Evolutionary conservation across 2,888 invertebrate genomes (phyloP).

Genomic region (Oxytorus armatus): DNA sequence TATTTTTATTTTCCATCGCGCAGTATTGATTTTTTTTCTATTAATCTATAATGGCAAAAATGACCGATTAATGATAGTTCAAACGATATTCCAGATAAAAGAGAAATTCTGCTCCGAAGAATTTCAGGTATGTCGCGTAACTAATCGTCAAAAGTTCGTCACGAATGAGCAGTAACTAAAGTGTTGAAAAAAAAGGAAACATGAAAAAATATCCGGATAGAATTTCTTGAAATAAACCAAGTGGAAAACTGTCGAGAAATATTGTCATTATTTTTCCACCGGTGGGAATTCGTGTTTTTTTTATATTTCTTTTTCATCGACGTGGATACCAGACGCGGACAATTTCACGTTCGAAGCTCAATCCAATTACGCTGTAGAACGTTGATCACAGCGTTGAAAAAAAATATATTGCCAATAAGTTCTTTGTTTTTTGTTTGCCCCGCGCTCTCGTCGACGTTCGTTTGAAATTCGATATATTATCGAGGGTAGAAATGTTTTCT

Average conservation of each 20-base stretch:
- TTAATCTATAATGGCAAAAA: too few relatives aligned
- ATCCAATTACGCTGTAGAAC: conserved; percentile 51
- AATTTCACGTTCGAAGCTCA: conserved; percentile 50
- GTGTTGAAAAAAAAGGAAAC: background rate
- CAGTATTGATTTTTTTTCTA: too few relatives aligned
- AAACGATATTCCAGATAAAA: too few relatives aligned
- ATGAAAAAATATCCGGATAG: background rate
- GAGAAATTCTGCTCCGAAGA: too few relatives aligned
- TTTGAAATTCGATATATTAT: conserved; percentile 33
- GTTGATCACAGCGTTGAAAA: conserved; percentile 13
- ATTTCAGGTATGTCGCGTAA: too few relatives aligned
- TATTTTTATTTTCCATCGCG: too few relatives aligned
- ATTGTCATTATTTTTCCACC: conserved; percentile 20
- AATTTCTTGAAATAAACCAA: background rate
- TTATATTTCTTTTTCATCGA: conserved; percentile 11
- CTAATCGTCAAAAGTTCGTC: background rate
- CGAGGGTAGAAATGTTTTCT: conserved; percentile 1
- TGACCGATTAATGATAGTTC: too few relatives aligned
- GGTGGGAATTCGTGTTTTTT: conserved; percentile 7
- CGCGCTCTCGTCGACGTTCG: conserved; percentile 17
- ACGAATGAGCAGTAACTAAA: background rate
- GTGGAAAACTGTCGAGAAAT: conserved; percentile 1
- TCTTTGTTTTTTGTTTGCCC: too few relatives aligned
- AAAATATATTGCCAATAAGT: conserved; percentile 40
- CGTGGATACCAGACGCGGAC: background rate